phyloP scores from a whole-genome alignment of 2,113 vertebrate genomes.

The Hydrolagus affinis region DNA sequence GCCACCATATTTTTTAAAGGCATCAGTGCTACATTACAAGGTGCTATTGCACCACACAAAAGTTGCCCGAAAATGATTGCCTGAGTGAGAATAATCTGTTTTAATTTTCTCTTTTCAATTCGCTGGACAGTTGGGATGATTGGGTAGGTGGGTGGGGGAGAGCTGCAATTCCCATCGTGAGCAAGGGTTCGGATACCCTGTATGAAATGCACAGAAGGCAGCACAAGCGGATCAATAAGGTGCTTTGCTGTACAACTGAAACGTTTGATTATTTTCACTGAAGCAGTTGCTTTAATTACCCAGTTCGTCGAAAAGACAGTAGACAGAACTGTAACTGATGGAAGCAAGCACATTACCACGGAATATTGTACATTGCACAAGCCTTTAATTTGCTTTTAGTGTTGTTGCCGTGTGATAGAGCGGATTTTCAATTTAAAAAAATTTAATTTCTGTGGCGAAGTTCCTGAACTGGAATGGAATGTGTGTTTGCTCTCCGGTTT shows the following conservation, averaged over 20 bases:
- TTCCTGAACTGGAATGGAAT: no score
- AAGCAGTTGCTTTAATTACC: background rate
- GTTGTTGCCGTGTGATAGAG: background rate
- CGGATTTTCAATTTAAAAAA: background rate
- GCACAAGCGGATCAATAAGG: background rate
- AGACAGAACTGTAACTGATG: background rate
- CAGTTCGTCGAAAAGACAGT: background rate
- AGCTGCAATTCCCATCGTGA: background rate
- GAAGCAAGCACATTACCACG: background rate
- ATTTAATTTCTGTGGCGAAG: background rate
- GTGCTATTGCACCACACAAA: no score
- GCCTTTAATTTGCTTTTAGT: no score
- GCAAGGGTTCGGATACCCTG: background rate
- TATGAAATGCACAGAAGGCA: background rate
- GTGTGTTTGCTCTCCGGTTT: background rate
- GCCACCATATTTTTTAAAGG: constrained; percentile 23
- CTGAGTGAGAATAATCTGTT: background rate
- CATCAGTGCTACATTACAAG: background rate
- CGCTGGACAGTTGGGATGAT: no score
- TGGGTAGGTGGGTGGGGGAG: no score
- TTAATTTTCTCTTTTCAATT: background rate
- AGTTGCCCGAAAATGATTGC: background rate
- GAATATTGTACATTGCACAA: background rate
- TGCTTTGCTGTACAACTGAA: background rate
- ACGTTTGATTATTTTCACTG: background rate